Evolutionary conservation across 2,113 vertebrate species (phyloP).

Genomic region (Haplochromis vanheusdeni): DNA sequence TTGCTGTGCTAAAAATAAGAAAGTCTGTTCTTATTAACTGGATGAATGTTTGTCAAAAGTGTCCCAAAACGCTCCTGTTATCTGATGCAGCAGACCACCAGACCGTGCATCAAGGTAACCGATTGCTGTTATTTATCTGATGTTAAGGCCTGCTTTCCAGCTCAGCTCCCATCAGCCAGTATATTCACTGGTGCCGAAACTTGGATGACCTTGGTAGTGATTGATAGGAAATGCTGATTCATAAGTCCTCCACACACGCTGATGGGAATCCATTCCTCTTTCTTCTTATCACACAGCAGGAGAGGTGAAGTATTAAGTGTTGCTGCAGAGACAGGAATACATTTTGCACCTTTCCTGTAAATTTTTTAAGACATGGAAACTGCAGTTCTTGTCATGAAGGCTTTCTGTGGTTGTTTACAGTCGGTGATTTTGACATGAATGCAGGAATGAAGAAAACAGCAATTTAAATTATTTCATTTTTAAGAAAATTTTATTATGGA

Average conservation of each 20-base stretch:
- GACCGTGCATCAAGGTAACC: slow-evolving; percentile 33
- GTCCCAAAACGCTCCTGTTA: neutral
- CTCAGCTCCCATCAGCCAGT: slow-evolving; percentile 6
- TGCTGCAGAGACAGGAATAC: neutral
- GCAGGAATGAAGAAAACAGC: neutral
- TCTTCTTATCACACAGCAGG: slow-evolving; percentile 13
- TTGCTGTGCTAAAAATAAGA: neutral
- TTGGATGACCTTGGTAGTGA: slow-evolving; percentile 52
- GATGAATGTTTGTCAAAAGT: neutral
- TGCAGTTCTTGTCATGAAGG: neutral
- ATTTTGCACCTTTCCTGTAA: neutral
- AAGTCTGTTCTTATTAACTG: neutral
- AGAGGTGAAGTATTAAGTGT: slow-evolving; percentile 3
- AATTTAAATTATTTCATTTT: neutral
- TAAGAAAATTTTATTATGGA: neutral
- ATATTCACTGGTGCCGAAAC: slow-evolving; percentile 1
- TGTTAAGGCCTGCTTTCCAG: neutral
- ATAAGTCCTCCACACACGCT: neutral
- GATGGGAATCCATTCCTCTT: slow-evolving; percentile 14
- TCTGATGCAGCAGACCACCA: neutral
- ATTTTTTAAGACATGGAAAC: neutral
- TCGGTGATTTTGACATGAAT: neutral
- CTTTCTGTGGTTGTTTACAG: neutral
- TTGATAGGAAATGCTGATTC: slow-evolving; percentile 43
- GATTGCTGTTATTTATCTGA: slow-evolving; percentile 47